These are phyloP conservation scores for Eretmochelys imbricata DNA, from an alignment of 2,113 vertebrate species.

Conservation along the genomic window DNA sequence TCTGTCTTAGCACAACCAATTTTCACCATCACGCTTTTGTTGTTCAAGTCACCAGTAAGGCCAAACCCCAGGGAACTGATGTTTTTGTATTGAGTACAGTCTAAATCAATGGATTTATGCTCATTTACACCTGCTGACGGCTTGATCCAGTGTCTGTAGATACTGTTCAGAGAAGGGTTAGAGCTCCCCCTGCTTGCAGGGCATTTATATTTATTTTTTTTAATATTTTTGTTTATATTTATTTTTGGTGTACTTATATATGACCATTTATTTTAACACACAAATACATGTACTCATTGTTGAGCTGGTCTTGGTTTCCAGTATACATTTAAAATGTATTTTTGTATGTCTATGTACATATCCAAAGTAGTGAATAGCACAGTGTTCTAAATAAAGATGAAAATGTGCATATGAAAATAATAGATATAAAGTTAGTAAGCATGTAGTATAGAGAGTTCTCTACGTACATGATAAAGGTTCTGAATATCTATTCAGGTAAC, in stretches of 20 bases:
- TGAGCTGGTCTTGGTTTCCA: neutral
- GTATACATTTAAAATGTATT: too few relatives aligned
- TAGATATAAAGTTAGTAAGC: fast-evolving
- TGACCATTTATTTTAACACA: fast-evolving
- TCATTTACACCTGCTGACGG: fast-evolving
- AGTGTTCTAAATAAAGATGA: neutral
- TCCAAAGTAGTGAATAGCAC: neutral
- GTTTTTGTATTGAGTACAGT: fast-evolving
- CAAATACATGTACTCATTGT: neutral
- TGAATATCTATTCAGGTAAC: fast-evolving
- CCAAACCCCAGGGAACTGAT: fast-evolving
- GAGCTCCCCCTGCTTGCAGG: conserved; percentile 63
- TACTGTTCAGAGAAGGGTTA: neutral
- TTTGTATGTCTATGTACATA: neutral
- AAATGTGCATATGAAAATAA: fast-evolving
- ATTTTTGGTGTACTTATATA: fast-evolving
- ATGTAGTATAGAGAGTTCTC: fast-evolving
- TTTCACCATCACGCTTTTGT: neutral
- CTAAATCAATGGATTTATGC: fast-evolving
- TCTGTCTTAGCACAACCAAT: neutral
- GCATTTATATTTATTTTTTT: neutral
- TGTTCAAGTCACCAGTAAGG: neutral
- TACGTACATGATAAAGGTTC: fast-evolving
- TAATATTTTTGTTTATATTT: neutral
- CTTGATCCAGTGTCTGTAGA: fast-evolving